phyloP scores from a whole-genome alignment of 2,113 vertebrate genomes.

The Callopanchax toddi region DNA sequence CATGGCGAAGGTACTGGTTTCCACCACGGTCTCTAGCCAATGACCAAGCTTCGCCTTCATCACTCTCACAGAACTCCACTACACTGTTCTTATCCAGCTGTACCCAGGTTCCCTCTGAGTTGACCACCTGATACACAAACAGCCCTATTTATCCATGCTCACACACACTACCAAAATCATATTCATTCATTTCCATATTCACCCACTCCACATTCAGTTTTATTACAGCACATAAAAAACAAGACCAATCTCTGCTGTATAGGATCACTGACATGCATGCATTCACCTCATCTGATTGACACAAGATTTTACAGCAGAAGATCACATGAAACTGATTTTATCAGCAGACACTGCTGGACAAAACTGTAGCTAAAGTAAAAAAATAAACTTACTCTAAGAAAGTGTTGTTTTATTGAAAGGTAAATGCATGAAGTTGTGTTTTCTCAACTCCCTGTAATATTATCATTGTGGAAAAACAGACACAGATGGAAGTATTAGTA shows the following conservation, averaged over 20 bases:
- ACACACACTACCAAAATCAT: slow-evolving; percentile 12
- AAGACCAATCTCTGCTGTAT: slow-evolving; percentile 21
- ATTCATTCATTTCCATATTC: slow-evolving; percentile 11
- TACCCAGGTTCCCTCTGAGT: slow-evolving; percentile 97
- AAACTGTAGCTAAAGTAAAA: slow-evolving; percentile 40
- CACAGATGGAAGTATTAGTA: slow-evolving; percentile 65
- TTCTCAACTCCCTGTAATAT: slow-evolving; percentile 59
- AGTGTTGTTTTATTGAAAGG: slow-evolving; percentile 55
- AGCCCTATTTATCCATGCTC: slow-evolving; percentile 69
- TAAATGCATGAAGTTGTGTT: slow-evolving; percentile 60
- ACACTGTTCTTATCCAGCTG: slow-evolving; percentile 99
- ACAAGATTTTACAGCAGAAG: slow-evolving; percentile 31
- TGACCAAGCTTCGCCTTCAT: slow-evolving; percentile 98
- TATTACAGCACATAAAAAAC: slow-evolving; percentile 28
- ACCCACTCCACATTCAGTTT: slow-evolving; percentile 8
- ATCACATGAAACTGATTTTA: slow-evolving; percentile 46
- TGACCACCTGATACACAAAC: slow-evolving; percentile 92
- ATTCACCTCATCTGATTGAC: slow-evolving; percentile 44
- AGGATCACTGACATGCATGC: slow-evolving; percentile 52
- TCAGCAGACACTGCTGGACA: slow-evolving; percentile 43
- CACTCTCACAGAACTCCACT: slow-evolving; percentile 99
- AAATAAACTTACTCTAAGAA: slow-evolving; percentile 52
- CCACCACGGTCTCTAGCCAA: slow-evolving; percentile 95
- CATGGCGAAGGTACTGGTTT: slow-evolving; percentile 96
- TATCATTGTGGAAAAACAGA: slow-evolving; percentile 53